These are phyloP conservation scores for Eunapius fragilis DNA, from an alignment of 37 sponge, comb jelly and placozoan species.

Conservation along the genomic window DNA sequence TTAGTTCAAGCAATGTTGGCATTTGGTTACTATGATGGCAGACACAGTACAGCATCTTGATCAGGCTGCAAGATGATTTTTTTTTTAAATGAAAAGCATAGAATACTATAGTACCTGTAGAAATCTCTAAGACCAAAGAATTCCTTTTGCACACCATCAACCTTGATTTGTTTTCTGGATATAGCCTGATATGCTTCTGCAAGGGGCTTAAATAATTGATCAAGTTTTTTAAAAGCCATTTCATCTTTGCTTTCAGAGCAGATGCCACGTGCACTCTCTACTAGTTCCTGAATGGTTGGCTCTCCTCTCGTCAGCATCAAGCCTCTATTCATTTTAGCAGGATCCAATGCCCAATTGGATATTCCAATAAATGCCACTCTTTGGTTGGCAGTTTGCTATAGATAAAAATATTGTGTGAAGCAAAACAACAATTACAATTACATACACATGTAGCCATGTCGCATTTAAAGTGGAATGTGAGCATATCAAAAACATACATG, in stretches of 20 bases:
- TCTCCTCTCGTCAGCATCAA: conserved; percentile 40
- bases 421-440: no score
- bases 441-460: no score
- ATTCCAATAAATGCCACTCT: conserved; percentile 56
- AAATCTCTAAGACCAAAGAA: conserved; percentile 81
- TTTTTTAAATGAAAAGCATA: background rate
- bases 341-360: conserved; percentile 74
- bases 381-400: background rate
- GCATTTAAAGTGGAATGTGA: no score
- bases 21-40: background rate
- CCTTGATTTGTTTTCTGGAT: conserved; percentile 2
- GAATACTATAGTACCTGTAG: conserved; percentile 42
- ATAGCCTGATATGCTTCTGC: conserved; percentile 57
- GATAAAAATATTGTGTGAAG: no score
- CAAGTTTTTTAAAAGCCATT: conserved; percentile 13
- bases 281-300: conserved; percentile 41
- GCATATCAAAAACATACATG: no score
- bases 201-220: conserved; percentile 23
- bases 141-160: background rate
- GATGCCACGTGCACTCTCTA: conserved; percentile 12
- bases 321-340: conserved; percentile 76
- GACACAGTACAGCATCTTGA: conserved; percentile 69
- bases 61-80: conserved; percentile 26
- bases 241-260: conserved; percentile 6
- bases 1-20: conserved; percentile 17